Conservation (phyloP, 2,888 invertebrate species). For the Sphecodes monilicornis region DNA sequence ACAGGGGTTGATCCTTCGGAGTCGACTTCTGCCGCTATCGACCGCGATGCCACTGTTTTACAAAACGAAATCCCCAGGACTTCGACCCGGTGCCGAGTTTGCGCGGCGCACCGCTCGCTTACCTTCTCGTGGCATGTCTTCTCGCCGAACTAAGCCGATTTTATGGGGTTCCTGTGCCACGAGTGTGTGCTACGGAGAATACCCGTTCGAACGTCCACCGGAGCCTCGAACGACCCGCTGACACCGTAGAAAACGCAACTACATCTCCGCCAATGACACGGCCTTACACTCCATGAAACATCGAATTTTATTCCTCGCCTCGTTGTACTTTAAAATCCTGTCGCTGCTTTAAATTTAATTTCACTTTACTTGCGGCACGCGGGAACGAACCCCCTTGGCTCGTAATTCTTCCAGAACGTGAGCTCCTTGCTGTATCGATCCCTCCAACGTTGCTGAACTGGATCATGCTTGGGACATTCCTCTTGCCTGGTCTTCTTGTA, state of each 20-base stretch:
- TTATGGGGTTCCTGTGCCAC: constrained; percentile 74
- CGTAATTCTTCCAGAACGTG: constrained; percentile 33
- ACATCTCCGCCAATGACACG: constrained; percentile 64
- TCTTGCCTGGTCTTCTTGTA: no score
- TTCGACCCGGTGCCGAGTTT: constrained; percentile 43
- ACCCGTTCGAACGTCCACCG: constrained; percentile 62
- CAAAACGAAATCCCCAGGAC: constrained; percentile 64
- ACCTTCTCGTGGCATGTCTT: constrained; percentile 25
- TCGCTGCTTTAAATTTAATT: constrained; percentile 56
- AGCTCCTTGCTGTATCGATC: neutral
- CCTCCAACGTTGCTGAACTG: constrained; percentile 2
- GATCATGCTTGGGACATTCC: neutral
- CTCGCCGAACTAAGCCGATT: constrained; percentile 78
- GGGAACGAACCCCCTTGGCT: constrained; percentile 23
- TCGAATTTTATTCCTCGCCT: constrained; percentile 47
- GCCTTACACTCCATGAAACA: constrained; percentile 58
- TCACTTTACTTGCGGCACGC: constrained; percentile 30
- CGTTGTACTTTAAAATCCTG: constrained; percentile 54
- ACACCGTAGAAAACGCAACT: constrained; percentile 74
- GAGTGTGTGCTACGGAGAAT: constrained; percentile 64
- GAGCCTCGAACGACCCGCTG: constrained; percentile 73
- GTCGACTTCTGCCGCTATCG: constrained; percentile 42
- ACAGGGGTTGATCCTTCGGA: constrained; percentile 31
- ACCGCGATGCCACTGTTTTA: constrained; percentile 65
- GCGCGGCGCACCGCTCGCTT: constrained; percentile 10